Evolutionary conservation across 2,888 invertebrate species (phyloP), one percentile per base, ranked within the genome.

Genomic region (Apamea monoglypha): DNA sequence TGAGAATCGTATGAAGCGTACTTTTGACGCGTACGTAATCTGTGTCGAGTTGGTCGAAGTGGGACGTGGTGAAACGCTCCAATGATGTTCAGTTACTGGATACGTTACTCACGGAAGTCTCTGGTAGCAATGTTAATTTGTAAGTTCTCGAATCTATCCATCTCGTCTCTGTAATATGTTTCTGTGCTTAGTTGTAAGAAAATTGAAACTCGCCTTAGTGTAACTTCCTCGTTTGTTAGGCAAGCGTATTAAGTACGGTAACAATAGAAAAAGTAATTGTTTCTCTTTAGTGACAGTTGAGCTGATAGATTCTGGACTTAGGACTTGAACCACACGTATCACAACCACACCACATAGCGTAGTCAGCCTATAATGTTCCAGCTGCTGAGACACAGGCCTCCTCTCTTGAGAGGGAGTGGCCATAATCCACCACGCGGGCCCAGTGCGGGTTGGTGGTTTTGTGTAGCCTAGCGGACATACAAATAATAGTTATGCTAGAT

Each of bases 21-120:
- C 69, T 44, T 76, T 83, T 80, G 53, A 80, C 64, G 78, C 75
- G 78, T 74, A 76, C 73, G 66, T 87, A 87, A 84, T 82, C 86
- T 75, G 69, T 82, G 82, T 81, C 83, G 78, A 75, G 80, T 66
- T 67, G 66, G 53, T 16, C 63, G 70, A 82, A 83, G 64, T 81
- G 73, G 79, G 66, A 79, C 73, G 73, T 64, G 71, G 76, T 71
- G 80, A 80, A 84, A 81, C 67, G 59, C 44, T 29, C 47, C 79
- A 14, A 7, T 71, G 86, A 88, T 86, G 29, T 80, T 40, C 40
- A 44, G 29, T 21, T 16, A 64, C 84, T 88, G 66, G 89, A 88
- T 81, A 77, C n/a, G 83, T 16, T 66, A 32, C 32, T 32, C 6
- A 18, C 3, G 0, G 1, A 25, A 14, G 14, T 75, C 16, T 53